phyloP scores from a whole-genome alignment of 2,888 invertebrate genomes.

The Drosophila setosimentum region DNA sequence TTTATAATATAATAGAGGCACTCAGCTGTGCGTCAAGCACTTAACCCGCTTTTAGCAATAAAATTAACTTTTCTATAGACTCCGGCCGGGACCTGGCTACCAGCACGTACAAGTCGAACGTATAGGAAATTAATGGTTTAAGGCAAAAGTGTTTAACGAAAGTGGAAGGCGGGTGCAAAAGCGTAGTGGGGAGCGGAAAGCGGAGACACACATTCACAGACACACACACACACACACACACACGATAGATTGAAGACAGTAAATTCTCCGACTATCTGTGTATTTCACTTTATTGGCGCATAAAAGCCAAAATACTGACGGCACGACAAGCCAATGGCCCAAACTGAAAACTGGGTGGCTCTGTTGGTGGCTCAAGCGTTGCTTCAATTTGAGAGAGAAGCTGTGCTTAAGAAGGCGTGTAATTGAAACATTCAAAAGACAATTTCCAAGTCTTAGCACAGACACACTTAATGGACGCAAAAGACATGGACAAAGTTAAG shows the following conservation, averaged over 20 bases:
- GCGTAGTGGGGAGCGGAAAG: slow-evolving; percentile 27
- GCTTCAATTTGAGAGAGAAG: slow-evolving; percentile 80
- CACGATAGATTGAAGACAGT: slow-evolving; percentile 67
- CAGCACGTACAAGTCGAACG: slow-evolving; percentile 69
- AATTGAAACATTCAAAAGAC: slow-evolving; percentile 86
- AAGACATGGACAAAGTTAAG: slow-evolving; percentile 78
- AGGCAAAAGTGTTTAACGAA: slow-evolving; percentile 83
- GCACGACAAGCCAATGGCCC: slow-evolving; percentile 32
- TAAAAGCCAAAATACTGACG: slow-evolving; percentile 65
- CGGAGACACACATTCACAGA: slow-evolving; percentile 23
- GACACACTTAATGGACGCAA: slow-evolving; percentile 83
- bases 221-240: slow-evolving; percentile 21
- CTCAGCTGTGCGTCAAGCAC: slow-evolving; percentile 75
- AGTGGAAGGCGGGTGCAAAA: slow-evolving; percentile 50
- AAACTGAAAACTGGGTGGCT: slow-evolving; percentile 44
- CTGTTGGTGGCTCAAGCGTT: slow-evolving; percentile 43
- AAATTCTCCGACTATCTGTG: slow-evolving; percentile 74
- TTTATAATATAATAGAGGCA: slow-evolving; percentile 57
- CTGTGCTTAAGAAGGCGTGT: slow-evolving; percentile 86
- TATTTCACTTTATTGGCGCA: slow-evolving; percentile 79
- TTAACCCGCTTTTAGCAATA: slow-evolving; percentile 84
- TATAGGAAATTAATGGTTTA: slow-evolving; percentile 83
- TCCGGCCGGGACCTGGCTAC: slow-evolving; percentile 32
- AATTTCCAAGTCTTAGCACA: slow-evolving; percentile 85
- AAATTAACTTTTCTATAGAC: slow-evolving; percentile 78